Evolutionary conservation across 2,797 vertebrate genomes (phyloP).

Genomic region (Enteromius treurensis): DNA sequence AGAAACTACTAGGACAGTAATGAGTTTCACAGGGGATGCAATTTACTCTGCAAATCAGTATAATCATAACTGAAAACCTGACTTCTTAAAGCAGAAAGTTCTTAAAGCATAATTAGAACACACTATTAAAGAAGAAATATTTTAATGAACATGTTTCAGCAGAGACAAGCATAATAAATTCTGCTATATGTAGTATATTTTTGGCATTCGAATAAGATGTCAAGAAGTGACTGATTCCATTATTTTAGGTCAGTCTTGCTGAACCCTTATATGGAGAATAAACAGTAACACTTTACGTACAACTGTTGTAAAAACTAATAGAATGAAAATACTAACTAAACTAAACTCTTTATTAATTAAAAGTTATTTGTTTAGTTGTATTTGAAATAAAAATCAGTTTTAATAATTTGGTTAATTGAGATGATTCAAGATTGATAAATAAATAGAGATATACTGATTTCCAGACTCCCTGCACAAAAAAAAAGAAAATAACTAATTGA

Average conservation of each 20-base stretch:
- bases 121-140: constrained; percentile 15
- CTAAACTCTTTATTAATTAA: neutral
- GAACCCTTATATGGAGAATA: neutral
- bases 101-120: constrained; percentile 23
- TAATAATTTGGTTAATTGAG: no score
- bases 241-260: constrained; percentile 1
- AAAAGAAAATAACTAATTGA: neutral
- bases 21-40: constrained; percentile 41
- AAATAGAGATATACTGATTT: no score
- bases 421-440: neutral
- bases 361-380: neutral
- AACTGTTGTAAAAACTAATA: neutral
- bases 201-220: neutral
- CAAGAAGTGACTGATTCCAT: neutral
- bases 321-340: neutral
- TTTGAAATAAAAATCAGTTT: neutral
- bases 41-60: constrained; percentile 35
- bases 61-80: constrained; percentile 27
- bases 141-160: constrained; percentile 31
- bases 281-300: neutral
- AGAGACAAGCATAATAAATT: neutral
- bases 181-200: neutral
- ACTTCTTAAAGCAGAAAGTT: constrained; percentile 13
- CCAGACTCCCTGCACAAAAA: neutral
- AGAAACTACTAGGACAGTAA: constrained; percentile 46